phyloP scores from a whole-genome alignment of 2,113 vertebrate genomes.

The Symphodus melops region DNA sequence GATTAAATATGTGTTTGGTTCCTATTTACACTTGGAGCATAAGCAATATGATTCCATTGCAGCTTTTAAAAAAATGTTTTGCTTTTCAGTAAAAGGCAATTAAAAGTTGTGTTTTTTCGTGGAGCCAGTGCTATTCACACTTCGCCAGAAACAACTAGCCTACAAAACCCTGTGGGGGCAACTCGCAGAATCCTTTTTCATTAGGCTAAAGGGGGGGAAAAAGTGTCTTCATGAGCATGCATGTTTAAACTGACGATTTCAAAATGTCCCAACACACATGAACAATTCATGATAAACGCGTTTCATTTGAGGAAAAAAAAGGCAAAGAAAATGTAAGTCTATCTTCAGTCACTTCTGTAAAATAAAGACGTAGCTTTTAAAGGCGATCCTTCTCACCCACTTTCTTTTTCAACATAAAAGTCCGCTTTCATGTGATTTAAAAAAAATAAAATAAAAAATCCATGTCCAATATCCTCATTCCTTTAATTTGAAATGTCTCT shows the following conservation, averaged over 20 bases:
- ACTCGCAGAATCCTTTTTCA: constrained; percentile 25
- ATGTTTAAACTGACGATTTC: constrained; percentile 59
- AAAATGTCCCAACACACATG: constrained; percentile 68
- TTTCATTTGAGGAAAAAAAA: constrained; percentile 41
- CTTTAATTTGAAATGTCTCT: constrained; percentile 75
- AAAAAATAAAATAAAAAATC: no score
- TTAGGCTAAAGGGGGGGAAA: constrained; percentile 2
- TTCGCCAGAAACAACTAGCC: constrained; percentile 1
- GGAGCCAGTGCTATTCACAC: constrained; percentile 35
- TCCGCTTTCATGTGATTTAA: constrained; percentile 12
- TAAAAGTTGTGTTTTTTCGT: constrained; percentile 22
- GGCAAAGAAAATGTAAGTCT: constrained; percentile 63
- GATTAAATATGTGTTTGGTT: constrained; percentile 78
- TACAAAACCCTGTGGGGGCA: constrained; percentile 11
- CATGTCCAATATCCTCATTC: constrained; percentile 28
- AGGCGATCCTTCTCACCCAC: constrained; percentile 23
- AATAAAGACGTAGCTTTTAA: constrained; percentile 66
- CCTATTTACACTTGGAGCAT: constrained; percentile 70
- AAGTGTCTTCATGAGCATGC: constrained; percentile 70
- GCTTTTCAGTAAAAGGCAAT: constrained; percentile 61
- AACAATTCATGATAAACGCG: constrained; percentile 71
- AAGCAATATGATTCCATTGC: constrained; percentile 51
- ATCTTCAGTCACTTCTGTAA: constrained; percentile 73
- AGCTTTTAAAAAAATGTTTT: constrained; percentile 57
- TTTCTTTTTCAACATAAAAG: constrained; percentile 7